phyloP scores from a whole-genome alignment of 2,797 vertebrate genomes.

The Eptatretus atami region DNA sequence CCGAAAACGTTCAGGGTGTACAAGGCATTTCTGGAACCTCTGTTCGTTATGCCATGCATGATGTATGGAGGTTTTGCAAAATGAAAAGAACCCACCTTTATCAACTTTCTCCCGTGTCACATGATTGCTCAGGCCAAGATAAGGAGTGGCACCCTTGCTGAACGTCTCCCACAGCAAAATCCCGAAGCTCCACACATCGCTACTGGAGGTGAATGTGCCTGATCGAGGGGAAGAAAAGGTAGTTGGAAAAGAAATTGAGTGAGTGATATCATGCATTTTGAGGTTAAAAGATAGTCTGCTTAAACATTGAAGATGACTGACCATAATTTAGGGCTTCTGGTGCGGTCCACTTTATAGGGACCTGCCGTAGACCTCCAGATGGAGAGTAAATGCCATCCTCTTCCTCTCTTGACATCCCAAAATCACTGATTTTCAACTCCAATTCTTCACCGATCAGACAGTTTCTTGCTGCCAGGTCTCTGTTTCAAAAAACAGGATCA shows the following conservation, averaged over 20 bases:
- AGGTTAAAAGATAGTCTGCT: neutral
- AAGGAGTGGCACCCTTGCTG: constrained; percentile 44
- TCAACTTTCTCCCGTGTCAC: constrained; percentile 57
- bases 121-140: constrained; percentile 51
- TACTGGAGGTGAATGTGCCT: constrained; percentile 67
- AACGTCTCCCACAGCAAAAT: constrained; percentile 77
- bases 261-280: neutral
- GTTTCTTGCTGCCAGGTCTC: constrained; percentile 77
- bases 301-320: constrained; percentile 10
- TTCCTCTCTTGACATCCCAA: constrained; percentile 78
- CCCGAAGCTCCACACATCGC: constrained; percentile 83
- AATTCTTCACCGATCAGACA: constrained; percentile 56
- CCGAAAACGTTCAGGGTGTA: neutral
- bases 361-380: constrained; percentile 44
- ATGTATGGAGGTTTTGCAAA: neutral
- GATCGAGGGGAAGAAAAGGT: neutral
- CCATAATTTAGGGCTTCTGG: constrained; percentile 76
- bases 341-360: constrained; percentile 84
- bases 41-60: neutral
- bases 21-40: neutral
- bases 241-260: neutral
- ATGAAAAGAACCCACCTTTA: constrained; percentile 21
- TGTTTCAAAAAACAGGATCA: constrained; percentile 11
- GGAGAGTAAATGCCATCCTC: constrained; percentile 55
- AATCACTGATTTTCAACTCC: constrained; percentile 76